Base-by-base conservation (phyloP, 2,113 vertebrate genomes). In the Phaethon lepturus region DNA sequence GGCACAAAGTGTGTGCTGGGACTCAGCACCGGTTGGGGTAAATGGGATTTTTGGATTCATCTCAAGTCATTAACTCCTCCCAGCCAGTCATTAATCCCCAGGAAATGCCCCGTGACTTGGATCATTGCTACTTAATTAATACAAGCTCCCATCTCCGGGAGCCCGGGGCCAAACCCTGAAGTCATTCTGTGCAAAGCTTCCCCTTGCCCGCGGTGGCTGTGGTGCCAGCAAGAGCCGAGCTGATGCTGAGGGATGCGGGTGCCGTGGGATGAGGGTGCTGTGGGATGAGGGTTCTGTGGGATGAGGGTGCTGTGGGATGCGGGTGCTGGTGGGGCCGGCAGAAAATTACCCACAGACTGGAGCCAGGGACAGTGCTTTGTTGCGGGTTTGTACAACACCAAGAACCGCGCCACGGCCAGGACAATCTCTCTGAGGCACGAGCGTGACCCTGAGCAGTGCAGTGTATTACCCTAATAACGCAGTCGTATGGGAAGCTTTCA, bases 21-120 rank as follows among this genome's bases (percentile, higher is more conserved):
- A 38, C 59, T 40, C 53, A 13, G 76, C 66, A 13, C 66, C 1
- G 2, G 12, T 55, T 16, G 82, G 88, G 93, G 86, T 83, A 97
- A 98, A 97, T 98, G 95, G 94, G 95, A 75, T 92, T 93, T 88
- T 33, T 97, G 96, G 89, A 91, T 75, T 68, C 52, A 19, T 95
- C 88, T 95, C 94, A 97, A 96, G 29, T 62, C 59, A 66, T 76
- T 69, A 91, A 50, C 80, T 91, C 92, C 45, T 97, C 90, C 90
- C 58, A 80, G 74, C 13, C 49, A 49, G 84, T 84, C 88, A 96
- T 95, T 95, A 95, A 97, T 97, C 83, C 85, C 66, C 85, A 68
- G 90, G 91, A 96, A 97, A 91, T 80, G 94, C 73, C 91, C 89
- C 8, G 58, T 45, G 86, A 16, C 76, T 90, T 23, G 93, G 76